phyloP scores from a whole-genome alignment of 2,797 vertebrate genomes.

The Centroberyx gerrardi region DNA sequence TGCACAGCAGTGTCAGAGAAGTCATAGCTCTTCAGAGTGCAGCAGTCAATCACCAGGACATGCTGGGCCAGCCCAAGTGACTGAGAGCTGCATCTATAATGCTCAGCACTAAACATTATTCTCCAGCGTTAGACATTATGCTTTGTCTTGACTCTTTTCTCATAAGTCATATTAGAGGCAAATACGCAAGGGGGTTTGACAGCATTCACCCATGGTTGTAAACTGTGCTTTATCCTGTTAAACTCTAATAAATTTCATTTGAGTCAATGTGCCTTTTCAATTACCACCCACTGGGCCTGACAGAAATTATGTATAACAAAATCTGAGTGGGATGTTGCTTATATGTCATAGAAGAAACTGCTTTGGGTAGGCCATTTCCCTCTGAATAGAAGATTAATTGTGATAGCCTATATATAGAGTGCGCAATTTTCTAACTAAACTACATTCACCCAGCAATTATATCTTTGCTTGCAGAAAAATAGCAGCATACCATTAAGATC shows the following conservation, averaged over 20 bases:
- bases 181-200: background rate
- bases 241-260: slow-evolving; percentile 39
- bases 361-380: slow-evolving; percentile 25
- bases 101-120: slow-evolving; percentile 16
- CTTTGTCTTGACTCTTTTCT: background rate
- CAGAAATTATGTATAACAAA: slow-evolving; percentile 34
- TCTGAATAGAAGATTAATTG: slow-evolving; percentile 18
- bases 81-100: slow-evolving; percentile 39
- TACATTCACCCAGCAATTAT: slow-evolving; percentile 45
- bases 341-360: slow-evolving; percentile 20
- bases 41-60: slow-evolving; percentile 66
- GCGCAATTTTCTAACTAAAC: slow-evolving; percentile 27
- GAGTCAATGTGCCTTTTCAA: slow-evolving; percentile 19
- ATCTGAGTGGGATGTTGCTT: slow-evolving; percentile 27
- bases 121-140: slow-evolving; percentile 5
- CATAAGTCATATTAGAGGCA: background rate
- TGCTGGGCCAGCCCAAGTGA: slow-evolving; percentile 44
- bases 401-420: slow-evolving; percentile 13
- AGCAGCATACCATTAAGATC: slow-evolving; percentile 56
- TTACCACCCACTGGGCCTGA: slow-evolving; percentile 29
- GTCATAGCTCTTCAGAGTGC: slow-evolving; percentile 63
- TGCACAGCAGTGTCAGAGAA: slow-evolving; percentile 69
- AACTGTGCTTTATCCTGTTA: slow-evolving; percentile 4
- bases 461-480: slow-evolving; percentile 52
- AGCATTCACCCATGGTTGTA: slow-evolving; percentile 13